These are phyloP conservation scores for Noctua janthe DNA, from an alignment of 2,888 invertebrate genomes.

Conservation along the genomic window DNA sequence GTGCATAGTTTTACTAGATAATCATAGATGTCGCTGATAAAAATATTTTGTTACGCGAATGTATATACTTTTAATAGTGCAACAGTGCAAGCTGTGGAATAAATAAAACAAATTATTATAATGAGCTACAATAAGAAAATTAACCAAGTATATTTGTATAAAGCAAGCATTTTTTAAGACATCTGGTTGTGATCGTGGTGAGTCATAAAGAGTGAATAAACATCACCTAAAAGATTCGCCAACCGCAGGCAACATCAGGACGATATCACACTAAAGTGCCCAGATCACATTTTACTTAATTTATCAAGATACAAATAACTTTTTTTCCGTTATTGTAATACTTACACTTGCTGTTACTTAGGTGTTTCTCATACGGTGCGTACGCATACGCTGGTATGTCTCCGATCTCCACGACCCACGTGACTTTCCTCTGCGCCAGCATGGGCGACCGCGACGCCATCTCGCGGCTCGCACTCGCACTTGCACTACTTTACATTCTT, in stretches of 20 bases:
- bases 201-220: background rate
- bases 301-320: background rate
- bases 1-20: background rate
- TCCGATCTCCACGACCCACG: slow-evolving; percentile 89
- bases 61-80: too few species aligned
- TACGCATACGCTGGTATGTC: slow-evolving; percentile 82
- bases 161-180: background rate
- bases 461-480: slow-evolving; percentile 54
- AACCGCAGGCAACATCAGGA: background rate
- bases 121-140: background rate
- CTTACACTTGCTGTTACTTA: slow-evolving; percentile 89
- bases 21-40: slow-evolving; percentile 38
- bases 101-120: background rate
- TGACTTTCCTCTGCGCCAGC: slow-evolving; percentile 81
- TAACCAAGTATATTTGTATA: too few species aligned
- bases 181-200: too few species aligned
- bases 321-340: slow-evolving; percentile 50
- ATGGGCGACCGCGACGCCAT: slow-evolving; percentile 79
- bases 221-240: background rate
- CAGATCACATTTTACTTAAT: background rate
- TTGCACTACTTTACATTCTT: slow-evolving; percentile 59
- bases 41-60: background rate
- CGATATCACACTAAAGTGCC: background rate
- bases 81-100: background rate
- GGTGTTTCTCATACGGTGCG: slow-evolving; percentile 88